Evolutionary conservation across 2,797 vertebrate species (phyloP).

Genomic region (Distichodus sexfasciatus): DNA sequence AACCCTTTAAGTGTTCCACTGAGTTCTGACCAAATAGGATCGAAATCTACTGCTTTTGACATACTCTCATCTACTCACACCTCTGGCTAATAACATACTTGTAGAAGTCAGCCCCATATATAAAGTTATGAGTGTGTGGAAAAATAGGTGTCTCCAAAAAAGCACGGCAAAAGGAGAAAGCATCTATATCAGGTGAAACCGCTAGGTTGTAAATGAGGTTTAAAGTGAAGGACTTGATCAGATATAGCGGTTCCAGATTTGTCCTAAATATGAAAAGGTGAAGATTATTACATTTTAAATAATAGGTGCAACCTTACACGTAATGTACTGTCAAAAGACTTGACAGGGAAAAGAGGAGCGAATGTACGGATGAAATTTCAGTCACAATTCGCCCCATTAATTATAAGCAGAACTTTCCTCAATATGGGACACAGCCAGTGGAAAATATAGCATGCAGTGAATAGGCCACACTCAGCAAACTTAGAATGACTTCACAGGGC

Average conservation of each 20-base stretch:
- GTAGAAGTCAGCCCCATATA: neutral
- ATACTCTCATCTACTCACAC: neutral
- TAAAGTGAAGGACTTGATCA: too few relatives aligned
- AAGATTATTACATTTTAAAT: too few relatives aligned
- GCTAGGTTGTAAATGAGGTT: too few relatives aligned
- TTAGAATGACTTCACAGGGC: neutral
- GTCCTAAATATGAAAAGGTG: too few relatives aligned
- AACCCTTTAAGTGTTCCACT: neutral
- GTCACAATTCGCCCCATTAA: neutral
- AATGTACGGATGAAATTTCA: too few relatives aligned
- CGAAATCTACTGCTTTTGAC: neutral
- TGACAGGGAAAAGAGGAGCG: neutral
- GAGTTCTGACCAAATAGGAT: neutral
- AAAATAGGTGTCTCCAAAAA: too few relatives aligned
- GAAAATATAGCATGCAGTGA: constrained; percentile 14
- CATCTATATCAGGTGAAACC: too few relatives aligned
- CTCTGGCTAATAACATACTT: neutral
- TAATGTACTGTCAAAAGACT: neutral
- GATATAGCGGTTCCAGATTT: too few relatives aligned
- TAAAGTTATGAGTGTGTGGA: too few relatives aligned
- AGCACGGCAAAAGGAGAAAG: too few relatives aligned
- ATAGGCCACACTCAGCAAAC: neutral
- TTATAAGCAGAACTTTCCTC: neutral
- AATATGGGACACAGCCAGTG: too few relatives aligned
- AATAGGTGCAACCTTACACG: neutral